A percentile compares a stretch with the other conserved stretches of the same genome.
phyloP scores from a whole-genome alignment of 2,113 vertebrate species.

The Thamnaconus septentrionalis region DNA sequence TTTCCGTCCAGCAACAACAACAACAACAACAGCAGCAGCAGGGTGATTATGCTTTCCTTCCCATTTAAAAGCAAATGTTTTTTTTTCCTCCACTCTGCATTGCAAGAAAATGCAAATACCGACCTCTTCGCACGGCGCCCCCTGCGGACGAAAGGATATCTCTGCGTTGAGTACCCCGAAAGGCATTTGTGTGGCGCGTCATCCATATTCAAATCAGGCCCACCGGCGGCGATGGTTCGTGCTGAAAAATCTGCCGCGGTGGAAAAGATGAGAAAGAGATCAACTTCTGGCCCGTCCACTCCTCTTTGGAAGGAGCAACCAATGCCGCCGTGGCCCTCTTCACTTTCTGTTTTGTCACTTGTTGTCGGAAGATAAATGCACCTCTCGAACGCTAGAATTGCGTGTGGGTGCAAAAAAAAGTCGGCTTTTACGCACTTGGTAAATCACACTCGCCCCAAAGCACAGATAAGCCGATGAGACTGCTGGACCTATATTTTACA shows the following conservation, averaged over 20 bases:
- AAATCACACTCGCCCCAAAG: slow-evolving; percentile 15
- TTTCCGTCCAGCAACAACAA: no score
- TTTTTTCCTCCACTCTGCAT: no score
- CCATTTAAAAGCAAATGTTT: no score
- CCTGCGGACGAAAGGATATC: no score
- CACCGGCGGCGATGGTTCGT: background rate
- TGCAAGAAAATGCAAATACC: no score
- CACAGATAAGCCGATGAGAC: slow-evolving; percentile 14
- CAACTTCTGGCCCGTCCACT: background rate
- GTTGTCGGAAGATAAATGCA: background rate
- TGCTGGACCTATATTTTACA: slow-evolving; percentile 2
- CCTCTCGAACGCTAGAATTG: background rate
- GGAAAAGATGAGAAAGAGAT: background rate
- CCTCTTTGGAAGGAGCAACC: background rate
- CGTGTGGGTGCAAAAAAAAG: background rate
- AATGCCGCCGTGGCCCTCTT: background rate
- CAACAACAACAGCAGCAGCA: no score
- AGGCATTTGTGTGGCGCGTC: no score
- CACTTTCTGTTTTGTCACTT: slow-evolving; percentile 6
- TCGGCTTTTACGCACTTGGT: background rate
- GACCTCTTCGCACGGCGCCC: no score
- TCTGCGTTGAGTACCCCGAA: no score
- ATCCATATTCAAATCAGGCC: background rate
- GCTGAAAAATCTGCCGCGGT: background rate
- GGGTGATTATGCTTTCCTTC: no score